Percentiles rank a stretch among this genome's conserved stretches.
Conservation (phyloP, 1,140 invertebrate species). For the Chionoecetes opilio region DNA sequence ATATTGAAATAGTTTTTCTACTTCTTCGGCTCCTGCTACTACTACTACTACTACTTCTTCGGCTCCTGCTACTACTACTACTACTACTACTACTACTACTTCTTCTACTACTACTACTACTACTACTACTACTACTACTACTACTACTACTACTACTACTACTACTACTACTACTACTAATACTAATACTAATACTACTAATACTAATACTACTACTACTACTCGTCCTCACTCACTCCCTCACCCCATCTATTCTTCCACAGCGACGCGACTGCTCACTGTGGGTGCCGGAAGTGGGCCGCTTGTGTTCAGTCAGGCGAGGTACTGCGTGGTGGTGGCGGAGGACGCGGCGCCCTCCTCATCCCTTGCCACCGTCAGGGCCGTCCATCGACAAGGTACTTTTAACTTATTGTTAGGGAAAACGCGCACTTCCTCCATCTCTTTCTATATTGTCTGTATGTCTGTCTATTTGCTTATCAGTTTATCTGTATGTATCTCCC, state of each 20-base stretch:
- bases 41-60: too few relatives aligned
- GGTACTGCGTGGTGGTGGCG: slow-evolving; percentile 3
- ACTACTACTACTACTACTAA: too few relatives aligned
- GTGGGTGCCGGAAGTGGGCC: not conserved
- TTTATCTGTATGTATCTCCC: not conserved
- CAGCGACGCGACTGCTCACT: not conserved
- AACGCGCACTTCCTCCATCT: not conserved
- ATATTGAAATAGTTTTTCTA: too few relatives aligned
- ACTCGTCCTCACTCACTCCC: not conserved
- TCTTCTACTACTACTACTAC: too few relatives aligned
- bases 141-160: too few relatives aligned
- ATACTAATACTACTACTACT: too few relatives aligned
- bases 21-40: too few relatives aligned
- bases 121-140: too few relatives aligned
- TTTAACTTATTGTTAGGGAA: not conserved
- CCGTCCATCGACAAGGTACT: not conserved
- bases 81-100: too few relatives aligned
- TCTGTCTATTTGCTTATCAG: not conserved
- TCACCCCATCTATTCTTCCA: not conserved
- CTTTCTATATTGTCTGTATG: not conserved
- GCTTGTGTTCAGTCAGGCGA: not conserved
- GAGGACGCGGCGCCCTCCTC: not conserved
- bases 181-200: too few relatives aligned
- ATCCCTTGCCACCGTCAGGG: not conserved
- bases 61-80: too few relatives aligned